These are phyloP conservation scores for Chaetodon trifascialis DNA, from an alignment of 2,113 vertebrate genomes.

Conservation along the genomic window DNA sequence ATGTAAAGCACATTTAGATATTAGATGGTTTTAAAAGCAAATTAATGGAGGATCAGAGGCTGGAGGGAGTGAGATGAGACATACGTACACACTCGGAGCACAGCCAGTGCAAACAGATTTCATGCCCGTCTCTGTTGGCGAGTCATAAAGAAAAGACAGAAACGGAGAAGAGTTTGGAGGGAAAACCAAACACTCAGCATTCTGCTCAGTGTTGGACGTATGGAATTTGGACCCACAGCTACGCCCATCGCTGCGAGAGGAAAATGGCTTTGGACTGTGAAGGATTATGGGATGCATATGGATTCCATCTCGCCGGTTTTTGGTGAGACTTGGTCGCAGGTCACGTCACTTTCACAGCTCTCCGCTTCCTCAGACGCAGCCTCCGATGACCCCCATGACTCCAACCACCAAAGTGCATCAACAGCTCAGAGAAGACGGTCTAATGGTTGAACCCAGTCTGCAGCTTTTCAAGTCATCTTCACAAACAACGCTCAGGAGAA, in stretches of 20 bases:
- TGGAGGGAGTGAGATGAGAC: conserved; percentile 61
- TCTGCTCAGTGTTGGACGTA: conserved; percentile 51
- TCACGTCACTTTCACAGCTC: conserved; percentile 27
- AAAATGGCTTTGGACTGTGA: conserved; percentile 36
- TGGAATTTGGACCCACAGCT: conserved; percentile 63
- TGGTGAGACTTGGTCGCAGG: conserved; percentile 23
- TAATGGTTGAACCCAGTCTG: background rate
- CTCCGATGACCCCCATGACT: conserved; percentile 24
- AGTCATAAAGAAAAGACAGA: conserved; percentile 58
- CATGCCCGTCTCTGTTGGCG: conserved; percentile 53
- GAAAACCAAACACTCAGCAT: conserved; percentile 53
- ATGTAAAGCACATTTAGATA: conserved; percentile 34
- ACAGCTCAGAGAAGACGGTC: background rate
- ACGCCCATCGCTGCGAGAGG: conserved; percentile 30
- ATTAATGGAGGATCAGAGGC: conserved; percentile 27
- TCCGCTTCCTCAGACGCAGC: conserved; percentile 39
- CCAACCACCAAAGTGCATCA: conserved; percentile 19
- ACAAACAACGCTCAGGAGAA: no score
- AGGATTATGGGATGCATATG: conserved; percentile 57
- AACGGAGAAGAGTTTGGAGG: conserved; percentile 54
- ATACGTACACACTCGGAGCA: conserved; percentile 41
- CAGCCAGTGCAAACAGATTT: conserved; percentile 67
- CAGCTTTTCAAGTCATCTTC: no score
- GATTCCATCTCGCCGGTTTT: conserved; percentile 53
- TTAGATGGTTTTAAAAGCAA: conserved; percentile 38